Evolutionary conservation across 2,797 vertebrate genomes (phyloP).

Genomic region (Poecilia gillii): DNA sequence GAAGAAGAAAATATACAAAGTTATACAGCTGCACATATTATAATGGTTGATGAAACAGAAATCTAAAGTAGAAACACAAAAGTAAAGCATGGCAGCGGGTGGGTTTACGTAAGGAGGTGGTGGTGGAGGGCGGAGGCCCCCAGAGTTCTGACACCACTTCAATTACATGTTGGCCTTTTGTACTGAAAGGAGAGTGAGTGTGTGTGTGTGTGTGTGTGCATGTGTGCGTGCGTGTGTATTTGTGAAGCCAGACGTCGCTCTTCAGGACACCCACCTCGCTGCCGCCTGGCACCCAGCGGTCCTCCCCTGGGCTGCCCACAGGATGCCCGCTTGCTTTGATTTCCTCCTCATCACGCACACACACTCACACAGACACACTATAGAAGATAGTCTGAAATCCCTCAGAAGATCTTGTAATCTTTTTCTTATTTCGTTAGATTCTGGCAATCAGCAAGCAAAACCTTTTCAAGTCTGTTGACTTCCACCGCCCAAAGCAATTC

Average conservation of each 20-base stretch:
- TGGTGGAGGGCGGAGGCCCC: slow-evolving; percentile 37
- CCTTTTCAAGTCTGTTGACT: slow-evolving; percentile 27
- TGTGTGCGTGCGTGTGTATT: slow-evolving; percentile 31
- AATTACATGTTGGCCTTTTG: slow-evolving; percentile 71
- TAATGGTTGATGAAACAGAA: background rate
- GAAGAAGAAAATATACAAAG: background rate
- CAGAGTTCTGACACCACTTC: slow-evolving; percentile 69
- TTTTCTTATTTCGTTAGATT: slow-evolving; percentile 27
- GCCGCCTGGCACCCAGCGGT: slow-evolving; percentile 57
- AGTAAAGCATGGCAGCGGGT: background rate
- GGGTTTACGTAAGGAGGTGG: background rate
- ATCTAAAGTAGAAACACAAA: background rate
- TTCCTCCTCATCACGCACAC: slow-evolving; percentile 47
- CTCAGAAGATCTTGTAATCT: slow-evolving; percentile 57
- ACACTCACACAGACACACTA: slow-evolving; percentile 15
- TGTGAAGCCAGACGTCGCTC: slow-evolving; percentile 54
- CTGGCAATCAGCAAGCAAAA: slow-evolving; percentile 29
- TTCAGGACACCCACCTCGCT: slow-evolving; percentile 75
- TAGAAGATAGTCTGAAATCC: slow-evolving; percentile 40
- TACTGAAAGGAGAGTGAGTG: slow-evolving; percentile 27
- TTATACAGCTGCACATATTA: background rate
- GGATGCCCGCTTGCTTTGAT: slow-evolving; percentile 75
- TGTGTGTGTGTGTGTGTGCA: slow-evolving; percentile 36
- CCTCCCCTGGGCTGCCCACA: slow-evolving; percentile 78
- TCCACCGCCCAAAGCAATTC: slow-evolving; percentile 34